These are phyloP conservation scores for Trematomus bernacchii DNA, from an alignment of 2,797 vertebrate species.

Conservation along the genomic window DNA sequence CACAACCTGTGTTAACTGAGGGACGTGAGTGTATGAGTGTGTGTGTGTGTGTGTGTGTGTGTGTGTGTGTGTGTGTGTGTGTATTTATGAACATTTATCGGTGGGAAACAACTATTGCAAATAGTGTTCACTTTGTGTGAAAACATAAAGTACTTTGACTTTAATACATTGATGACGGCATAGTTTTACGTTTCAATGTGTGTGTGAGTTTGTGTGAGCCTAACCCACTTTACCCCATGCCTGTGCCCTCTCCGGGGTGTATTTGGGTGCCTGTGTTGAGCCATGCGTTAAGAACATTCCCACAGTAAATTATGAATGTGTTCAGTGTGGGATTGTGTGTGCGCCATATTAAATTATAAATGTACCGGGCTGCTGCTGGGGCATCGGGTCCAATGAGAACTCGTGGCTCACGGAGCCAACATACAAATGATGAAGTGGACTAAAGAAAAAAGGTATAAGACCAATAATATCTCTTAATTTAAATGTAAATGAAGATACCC, in stretches of 20 bases:
- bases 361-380: slow-evolving; percentile 63
- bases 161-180: slow-evolving; percentile 5
- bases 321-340: slow-evolving; percentile 49
- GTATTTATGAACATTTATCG: background rate
- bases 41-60: background rate
- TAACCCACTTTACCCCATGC: slow-evolving; percentile 48
- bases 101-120: background rate
- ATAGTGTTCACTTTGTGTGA: background rate
- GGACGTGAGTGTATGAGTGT: background rate
- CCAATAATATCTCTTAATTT: background rate
- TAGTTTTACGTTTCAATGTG: slow-evolving; percentile 27
- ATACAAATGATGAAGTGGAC: slow-evolving; percentile 30
- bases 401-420: slow-evolving; percentile 36
- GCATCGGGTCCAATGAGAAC: slow-evolving; percentile 71
- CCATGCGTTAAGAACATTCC: slow-evolving; percentile 85
- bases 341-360: slow-evolving; percentile 79
- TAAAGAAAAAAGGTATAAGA: background rate
- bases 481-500: background rate
- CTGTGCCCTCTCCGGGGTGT: slow-evolving; percentile 58
- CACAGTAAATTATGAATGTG: slow-evolving; percentile 85
- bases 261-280: slow-evolving; percentile 77
- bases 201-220: slow-evolving; percentile 11
- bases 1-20: background rate
- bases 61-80: background rate
- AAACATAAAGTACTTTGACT: slow-evolving; percentile 3